Evolutionary conservation across 1,140 invertebrate species (phyloP).

Genomic region (Habropoda laboriosa): DNA sequence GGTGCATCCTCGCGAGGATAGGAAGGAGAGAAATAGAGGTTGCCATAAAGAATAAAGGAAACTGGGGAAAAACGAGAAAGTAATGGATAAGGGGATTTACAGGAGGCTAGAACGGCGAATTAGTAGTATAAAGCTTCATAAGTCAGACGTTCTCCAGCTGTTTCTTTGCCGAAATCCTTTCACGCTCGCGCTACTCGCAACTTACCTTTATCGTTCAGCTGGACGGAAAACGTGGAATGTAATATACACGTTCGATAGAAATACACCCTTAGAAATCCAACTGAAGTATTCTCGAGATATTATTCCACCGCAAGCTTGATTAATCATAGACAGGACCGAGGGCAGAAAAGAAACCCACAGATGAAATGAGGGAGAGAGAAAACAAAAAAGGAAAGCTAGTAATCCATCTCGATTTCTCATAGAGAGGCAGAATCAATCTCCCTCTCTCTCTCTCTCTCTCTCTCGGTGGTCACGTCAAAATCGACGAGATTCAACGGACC

Average conservation of each 20-base stretch:
- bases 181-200: neutral
- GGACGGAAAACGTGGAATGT: neutral
- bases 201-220: neutral
- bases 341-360: neutral
- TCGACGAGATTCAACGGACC: neutral
- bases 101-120: neutral
- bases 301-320: too few relatives aligned
- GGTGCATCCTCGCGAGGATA: neutral
- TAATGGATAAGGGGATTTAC: slow-evolving; percentile 1
- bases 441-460: neutral
- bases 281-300: too few relatives aligned
- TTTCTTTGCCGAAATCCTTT: neutral
- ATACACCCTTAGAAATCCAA: too few relatives aligned
- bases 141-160: neutral
- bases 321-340: too few relatives aligned
- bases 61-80: neutral
- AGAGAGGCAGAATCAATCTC: neutral
- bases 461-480: slow-evolving; percentile 1
- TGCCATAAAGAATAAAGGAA: neutral
- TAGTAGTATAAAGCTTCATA: slow-evolving; percentile 37
- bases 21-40: neutral
- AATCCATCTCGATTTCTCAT: neutral
- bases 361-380: neutral
- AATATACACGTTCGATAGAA: too few relatives aligned
- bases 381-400: too few relatives aligned